Base-by-base conservation (phyloP, 2,888 invertebrate species). In the Acanthoscelides obtectus region DNA sequence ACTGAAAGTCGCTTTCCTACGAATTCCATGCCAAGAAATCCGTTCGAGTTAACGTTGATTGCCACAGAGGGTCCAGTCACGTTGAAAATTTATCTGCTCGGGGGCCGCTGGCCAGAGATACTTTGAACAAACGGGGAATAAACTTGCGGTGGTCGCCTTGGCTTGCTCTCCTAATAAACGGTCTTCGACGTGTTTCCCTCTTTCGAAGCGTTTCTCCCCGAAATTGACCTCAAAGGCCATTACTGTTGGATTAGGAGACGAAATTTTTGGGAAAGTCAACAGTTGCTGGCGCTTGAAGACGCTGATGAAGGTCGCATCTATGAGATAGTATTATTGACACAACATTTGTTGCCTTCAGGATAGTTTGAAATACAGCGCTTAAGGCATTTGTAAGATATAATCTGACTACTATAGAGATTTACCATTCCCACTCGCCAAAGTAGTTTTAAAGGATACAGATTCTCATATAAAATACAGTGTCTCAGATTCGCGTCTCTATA, bases 61-160 rank as follows among this genome's bases (percentile, higher is more conserved):
- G 67, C 64, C 22, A 63, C 20, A 63, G 67, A 70, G 67, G 64
- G 22, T 67, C 70, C 70, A 64, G 70, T 70, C 70, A 70, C 70
- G 70, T 70, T 64, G 70, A 20, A 25, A 67, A 70, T 70, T 67
- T 70, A 67, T 70, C 70, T 67, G 67, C 67, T 70, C 20, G 19
- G 70, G 63, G 70, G 64, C 70, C 17, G 45, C 22, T 6, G 63
- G 64, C 22, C 64, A 45, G 63, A 67, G 70, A 25, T 65, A 12
- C 64, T 64, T 22, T 64, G 66, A 66, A 67, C 67, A 70, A 67
- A 64, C 70, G n/a, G 45, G 64, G 70, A 63, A 67, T 67, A 67
- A 67, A 69, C 19, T 20, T 63, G 1, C 21, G 20, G 12, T 3
- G 19, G 20, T 45, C 45, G 12, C 45, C 17, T 17, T 45, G 45